Evolutionary conservation across 2,113 vertebrate species (phyloP).

Genomic region (Ceyx melanurus): DNA sequence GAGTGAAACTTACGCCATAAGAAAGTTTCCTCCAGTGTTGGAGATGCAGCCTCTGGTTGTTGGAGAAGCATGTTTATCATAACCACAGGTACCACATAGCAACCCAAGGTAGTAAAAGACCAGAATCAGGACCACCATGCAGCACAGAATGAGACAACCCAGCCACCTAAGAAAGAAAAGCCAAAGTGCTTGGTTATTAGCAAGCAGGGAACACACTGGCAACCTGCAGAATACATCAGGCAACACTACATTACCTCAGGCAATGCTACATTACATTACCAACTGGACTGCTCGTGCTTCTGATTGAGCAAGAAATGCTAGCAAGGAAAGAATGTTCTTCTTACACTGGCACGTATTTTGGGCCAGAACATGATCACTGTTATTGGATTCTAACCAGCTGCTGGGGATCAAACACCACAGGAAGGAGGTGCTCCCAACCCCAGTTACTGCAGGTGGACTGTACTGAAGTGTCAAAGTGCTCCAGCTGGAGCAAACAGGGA

Average conservation of each 20-base stretch:
- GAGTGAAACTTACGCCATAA: slow-evolving; percentile 89
- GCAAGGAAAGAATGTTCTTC: not conserved
- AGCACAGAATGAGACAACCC: slow-evolving; percentile 84
- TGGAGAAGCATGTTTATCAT: slow-evolving; percentile 87
- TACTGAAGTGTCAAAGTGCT: rapidly evolving
- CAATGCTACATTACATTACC: not conserved
- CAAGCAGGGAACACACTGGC: not conserved
- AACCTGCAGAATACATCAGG: not conserved
- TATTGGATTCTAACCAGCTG: not conserved
- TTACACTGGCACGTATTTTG: not conserved
- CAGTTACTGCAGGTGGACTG: not conserved
- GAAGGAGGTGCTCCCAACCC: not conserved
- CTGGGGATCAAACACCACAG: not conserved
- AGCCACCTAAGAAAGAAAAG: slow-evolving; percentile 83
- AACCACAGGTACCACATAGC: slow-evolving; percentile 88
- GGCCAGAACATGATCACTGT: not conserved
- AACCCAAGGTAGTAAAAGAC: slow-evolving; percentile 91
- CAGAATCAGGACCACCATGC: slow-evolving; percentile 86
- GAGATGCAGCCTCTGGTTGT: slow-evolving; percentile 92
- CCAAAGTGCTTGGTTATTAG: not conserved
- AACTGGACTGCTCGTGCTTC: rapidly evolving
- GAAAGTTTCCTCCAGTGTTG: slow-evolving; percentile 93
- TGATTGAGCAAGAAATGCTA: not conserved
- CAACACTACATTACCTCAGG: not conserved
- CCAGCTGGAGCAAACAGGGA: not conserved